phyloP scores from a whole-genome alignment of 2,888 invertebrate genomes.

The Megalurothrips usitatus region DNA sequence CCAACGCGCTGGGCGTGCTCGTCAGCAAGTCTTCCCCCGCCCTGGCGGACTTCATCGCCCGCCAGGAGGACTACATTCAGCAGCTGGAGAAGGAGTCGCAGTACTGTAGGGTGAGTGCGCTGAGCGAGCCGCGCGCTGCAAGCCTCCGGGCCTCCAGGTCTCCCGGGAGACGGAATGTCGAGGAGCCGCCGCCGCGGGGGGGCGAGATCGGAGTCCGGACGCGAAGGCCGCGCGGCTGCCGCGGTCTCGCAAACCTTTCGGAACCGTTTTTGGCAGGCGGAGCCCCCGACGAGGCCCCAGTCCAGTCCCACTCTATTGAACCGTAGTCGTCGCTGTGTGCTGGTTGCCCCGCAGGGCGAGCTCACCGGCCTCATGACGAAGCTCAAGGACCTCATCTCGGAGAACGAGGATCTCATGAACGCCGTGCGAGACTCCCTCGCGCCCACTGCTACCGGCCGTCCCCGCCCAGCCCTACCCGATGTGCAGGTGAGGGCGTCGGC shows the following conservation, averaged over 20 bases:
- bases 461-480: slow-evolving; percentile 50
- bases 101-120: slow-evolving; percentile 63
- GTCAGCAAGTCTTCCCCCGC: slow-evolving; percentile 55
- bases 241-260: too few relatives aligned
- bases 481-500: slow-evolving; percentile 51
- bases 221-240: too few relatives aligned
- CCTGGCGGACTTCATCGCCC: slow-evolving; percentile 73
- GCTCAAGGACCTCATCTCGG: slow-evolving; percentile 79
- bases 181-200: too few relatives aligned
- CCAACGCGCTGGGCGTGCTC: neutral
- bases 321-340: slow-evolving; percentile 16
- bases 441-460: slow-evolving; percentile 44
- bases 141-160: too few relatives aligned
- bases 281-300: too few relatives aligned
- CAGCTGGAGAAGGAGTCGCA: slow-evolving; percentile 80
- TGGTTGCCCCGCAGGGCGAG: slow-evolving; percentile 47
- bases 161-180: too few relatives aligned
- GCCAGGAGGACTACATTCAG: slow-evolving; percentile 82
- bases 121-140: too few relatives aligned
- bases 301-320: neutral
- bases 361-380: slow-evolving; percentile 70
- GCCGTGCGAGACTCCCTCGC: slow-evolving; percentile 40
- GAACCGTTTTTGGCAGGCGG: too few relatives aligned
- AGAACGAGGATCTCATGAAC: slow-evolving; percentile 64
- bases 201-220: too few relatives aligned